Base-by-base conservation (phyloP, 2,888 invertebrate species). In the Dryomyza anilis region DNA sequence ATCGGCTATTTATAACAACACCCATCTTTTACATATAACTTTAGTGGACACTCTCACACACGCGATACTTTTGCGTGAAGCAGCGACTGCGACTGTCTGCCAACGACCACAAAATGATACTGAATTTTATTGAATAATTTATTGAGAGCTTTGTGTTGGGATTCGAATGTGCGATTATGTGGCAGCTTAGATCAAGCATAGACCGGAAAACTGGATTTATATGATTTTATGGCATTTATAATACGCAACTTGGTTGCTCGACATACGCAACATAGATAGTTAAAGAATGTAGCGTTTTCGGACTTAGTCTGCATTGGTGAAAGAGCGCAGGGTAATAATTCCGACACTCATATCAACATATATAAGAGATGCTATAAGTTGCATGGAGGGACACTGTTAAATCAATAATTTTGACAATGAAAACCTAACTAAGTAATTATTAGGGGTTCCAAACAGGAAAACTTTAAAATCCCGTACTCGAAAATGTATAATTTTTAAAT, bases 41-140 rank as follows among this genome's bases (percentile, higher is more conserved):
- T n/a, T n/a, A n/a, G n/a, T n/a, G n/a, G 19, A n/a, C 7, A 33
- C 43, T 52, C 43, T 29, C 52, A 52, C 52, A 43, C 61, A 27
- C 33, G 43, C 53, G 39, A 27, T 29, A 29, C 2, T 33, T 10
- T 12, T 2, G 16, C 53, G 53, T 8, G 16, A n/a, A 8, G 10
- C 29, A 14, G 16, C 12, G 27, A 21, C 14, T 36, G n/a, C 59
- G 56, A 43, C 76, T 46, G 64, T 67, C 66, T 71, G 59, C 69
- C 43, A 68, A 33, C 71, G 33, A 70, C 59, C 56, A 19, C 43
- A 66, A 71, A 68, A 64, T 67, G 70, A 75, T 25, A 64, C 58
- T 59, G 52, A 64, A 63, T 58, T 43, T 46, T 46, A 30, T 50
- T 46, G 46, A 14, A 27, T 14, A 16, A 29, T 25, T 58, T 52